Percentiles rank a stretch among this genome's conserved stretches.
Evolutionary conservation across 2,113 vertebrate genomes (phyloP).

Genomic region (Phyllopteryx taeniolatus): DNA sequence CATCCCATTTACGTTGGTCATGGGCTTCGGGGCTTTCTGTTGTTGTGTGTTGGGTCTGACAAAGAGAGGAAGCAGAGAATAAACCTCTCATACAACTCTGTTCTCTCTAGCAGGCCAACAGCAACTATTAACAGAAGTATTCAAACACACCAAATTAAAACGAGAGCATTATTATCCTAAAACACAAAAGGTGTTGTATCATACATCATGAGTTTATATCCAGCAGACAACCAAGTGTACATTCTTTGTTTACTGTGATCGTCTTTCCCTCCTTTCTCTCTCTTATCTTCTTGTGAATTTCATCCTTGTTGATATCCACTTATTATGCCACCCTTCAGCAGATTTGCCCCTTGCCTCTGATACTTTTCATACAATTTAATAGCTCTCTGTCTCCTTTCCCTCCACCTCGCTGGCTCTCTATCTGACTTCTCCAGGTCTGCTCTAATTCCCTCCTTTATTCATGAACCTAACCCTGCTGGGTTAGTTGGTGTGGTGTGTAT

Average conservation of each 20-base stretch:
- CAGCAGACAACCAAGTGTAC: background rate
- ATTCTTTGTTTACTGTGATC: constrained; percentile 38
- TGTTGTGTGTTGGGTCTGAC: background rate
- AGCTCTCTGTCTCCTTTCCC: constrained; percentile 48
- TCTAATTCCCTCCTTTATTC: constrained; percentile 74
- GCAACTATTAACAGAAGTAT: background rate
- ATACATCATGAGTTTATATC: background rate
- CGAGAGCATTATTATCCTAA: background rate
- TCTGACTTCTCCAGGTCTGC: constrained; percentile 61
- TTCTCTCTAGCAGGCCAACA: background rate
- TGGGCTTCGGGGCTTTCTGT: background rate
- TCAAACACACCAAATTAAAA: background rate
- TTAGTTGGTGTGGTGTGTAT: constrained; percentile 31
- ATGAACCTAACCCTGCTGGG: constrained; percentile 72
- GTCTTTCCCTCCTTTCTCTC: constrained; percentile 65
- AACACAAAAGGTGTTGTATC: background rate
- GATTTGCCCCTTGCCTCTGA: constrained; percentile 35
- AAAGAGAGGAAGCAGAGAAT: background rate
- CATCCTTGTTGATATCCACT: constrained; percentile 43
- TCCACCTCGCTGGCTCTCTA: constrained; percentile 60
- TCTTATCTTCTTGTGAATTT: constrained; percentile 39
- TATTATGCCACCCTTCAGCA: constrained; percentile 47
- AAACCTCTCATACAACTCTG: background rate
- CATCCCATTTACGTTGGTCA: background rate
- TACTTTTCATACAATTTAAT: constrained; percentile 60